Percentiles rank a stretch among this genome's conserved stretches.
These are phyloP conservation scores for Agrotis ipsilon DNA, from an alignment of 2,888 invertebrate genomes.

Conservation along the genomic window DNA sequence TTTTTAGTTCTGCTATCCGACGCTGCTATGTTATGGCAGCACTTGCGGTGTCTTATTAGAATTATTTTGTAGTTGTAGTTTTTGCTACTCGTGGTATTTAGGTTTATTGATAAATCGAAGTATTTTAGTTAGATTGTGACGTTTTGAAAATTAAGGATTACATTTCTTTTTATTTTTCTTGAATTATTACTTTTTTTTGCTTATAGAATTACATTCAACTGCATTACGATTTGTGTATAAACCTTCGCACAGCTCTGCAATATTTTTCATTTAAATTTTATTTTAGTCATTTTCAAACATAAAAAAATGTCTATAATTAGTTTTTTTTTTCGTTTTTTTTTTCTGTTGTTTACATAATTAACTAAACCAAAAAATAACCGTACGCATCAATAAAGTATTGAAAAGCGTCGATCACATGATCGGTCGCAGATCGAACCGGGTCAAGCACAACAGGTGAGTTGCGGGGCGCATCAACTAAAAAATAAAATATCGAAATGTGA, in stretches of 20 bases:
- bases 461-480: constrained; percentile 91
- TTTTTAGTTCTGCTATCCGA: constrained; percentile 89
- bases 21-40: constrained; percentile 80
- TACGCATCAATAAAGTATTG: constrained; percentile 79
- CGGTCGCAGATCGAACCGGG: constrained; percentile 89
- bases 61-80: constrained; percentile 25
- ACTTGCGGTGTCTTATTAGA: constrained; percentile 69
- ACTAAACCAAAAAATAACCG: constrained; percentile 66
- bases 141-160: background rate
- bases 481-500: constrained; percentile 91
- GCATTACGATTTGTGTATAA: background rate
- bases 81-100: background rate
- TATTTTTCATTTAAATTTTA: background rate
- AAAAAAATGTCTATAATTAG: constrained; percentile 35
- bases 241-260: background rate
- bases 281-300: background rate
- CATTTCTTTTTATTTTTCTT: background rate
- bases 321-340: constrained; percentile 37
- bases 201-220: background rate
- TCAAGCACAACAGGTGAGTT: constrained; percentile 91
- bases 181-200: background rate
- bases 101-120: background rate
- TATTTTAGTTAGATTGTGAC: too few species aligned
- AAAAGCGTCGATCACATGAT: constrained; percentile 88
- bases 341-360: constrained; percentile 14